Base-by-base conservation (phyloP, 1,140 invertebrate genomes). In the Danaus plexippus region DNA sequence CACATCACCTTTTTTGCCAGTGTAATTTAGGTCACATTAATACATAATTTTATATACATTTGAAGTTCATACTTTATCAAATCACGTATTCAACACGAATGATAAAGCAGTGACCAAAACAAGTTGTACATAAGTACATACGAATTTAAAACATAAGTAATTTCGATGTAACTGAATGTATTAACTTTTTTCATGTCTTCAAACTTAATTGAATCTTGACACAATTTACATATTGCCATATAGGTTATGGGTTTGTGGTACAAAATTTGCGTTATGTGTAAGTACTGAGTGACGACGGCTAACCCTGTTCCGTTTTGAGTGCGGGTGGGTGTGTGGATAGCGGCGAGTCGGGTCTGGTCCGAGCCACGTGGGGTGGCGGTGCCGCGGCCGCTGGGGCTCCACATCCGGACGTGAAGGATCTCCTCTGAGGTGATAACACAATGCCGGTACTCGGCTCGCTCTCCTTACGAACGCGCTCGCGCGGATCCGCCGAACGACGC, bases 391-490 rank as follows among this genome's bases (percentile, higher is more conserved):
- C 69, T 5, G 88, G 88, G 22, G 92, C 92, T 59, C 90, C 92
- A 84, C 95, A 96, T 49, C 95, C 95, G 10, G 93, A 93, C 63
- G 93, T 94, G 88, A 96, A 96, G 11, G 76, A 80, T 47, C 81
- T 89, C 8, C 95, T 89, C 73, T 95, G 94, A 45, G 95, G 95
- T 74, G 93, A 94, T 51, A 96, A 80, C 47, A 95, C 92, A 61
- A 96, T 95, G 11, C 92, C 92, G 54, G 71, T 69, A 62, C 73
- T 72, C 50, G 80, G 63, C 77, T 94, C 93, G 73, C 92, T 92
- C 74, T 95, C 94, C 71, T 94, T 93, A 46, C 94, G 92, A 47
- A 96, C 88, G 43, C 94, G 89, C 72, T 95, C 94, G 43, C 92
- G 90, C 1, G 93, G 93, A 83, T 94, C 92, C n/a, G 90, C 90